Evolutionary conservation across 2,888 invertebrate genomes (phyloP), one percentile per base, ranked within the genome.

Genomic region (Torymus tubicola): DNA sequence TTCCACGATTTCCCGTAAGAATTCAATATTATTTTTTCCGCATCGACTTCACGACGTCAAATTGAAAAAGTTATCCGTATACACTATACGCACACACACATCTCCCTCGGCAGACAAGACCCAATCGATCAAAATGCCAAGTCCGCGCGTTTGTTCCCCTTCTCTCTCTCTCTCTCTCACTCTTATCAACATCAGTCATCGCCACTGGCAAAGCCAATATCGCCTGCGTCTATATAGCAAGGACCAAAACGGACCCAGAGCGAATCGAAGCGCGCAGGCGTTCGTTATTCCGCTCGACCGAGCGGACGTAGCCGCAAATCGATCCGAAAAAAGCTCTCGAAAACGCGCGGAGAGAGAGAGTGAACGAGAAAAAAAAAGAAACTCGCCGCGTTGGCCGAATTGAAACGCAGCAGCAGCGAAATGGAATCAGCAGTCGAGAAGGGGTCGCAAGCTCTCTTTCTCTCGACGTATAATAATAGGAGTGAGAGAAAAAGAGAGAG

Each of bases 111-210:
- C 31, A 31, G 31, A 8, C 31, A 31, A 31, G 31, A 31, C 31
- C 31, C 31, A 31, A 31, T 31, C 31, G 31, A 31, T 64, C 57
- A 14, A 52, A 64, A 67, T 42, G 57, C 84, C 77, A 78, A 78
- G 71, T 82, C 80, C 81, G 70, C 67, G 60, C 52, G 81, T 57
- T 71, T 82, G n/a, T 72, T 83, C 84, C 83, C 84, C 82, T 84
- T 82, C 18, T 63, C 64, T 58, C 16, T 21, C 60, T 61, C 13
- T 63, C 58, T 21, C 16, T 58, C 80, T 70, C 52, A 80, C 74
- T 61, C 80, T 74, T 67, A 68, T 72, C 73, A 61, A 72, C 67
- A 73, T 79, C 73, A 68, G 16, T 13, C n/a, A 31, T 31, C 31
- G 31, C 31, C 31, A 31, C 31, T 31, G 31, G 31, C 31, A 31